phyloP scores from a whole-genome alignment of 2,888 invertebrate species.

The Dolichomitus sp. region DNA sequence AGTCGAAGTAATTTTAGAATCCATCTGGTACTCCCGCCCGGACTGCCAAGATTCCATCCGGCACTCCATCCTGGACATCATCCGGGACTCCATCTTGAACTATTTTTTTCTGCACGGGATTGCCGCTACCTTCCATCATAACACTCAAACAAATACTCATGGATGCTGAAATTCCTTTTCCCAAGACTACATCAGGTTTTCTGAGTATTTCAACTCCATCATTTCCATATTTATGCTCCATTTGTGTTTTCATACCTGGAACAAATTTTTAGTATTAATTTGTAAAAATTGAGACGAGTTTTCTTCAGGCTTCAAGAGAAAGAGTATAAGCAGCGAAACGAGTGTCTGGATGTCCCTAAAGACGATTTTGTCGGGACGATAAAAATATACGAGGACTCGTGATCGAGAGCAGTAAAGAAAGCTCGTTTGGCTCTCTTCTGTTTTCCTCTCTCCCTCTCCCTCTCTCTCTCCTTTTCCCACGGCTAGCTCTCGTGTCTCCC shows the following conservation, averaged over 20 bases:
- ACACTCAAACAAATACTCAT: not conserved
- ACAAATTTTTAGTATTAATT: not conserved
- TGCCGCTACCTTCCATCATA: too few relatives aligned
- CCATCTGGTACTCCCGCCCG: too few relatives aligned
- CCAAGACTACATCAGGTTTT: too few relatives aligned
- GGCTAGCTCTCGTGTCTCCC: conserved; percentile 21
- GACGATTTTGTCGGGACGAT: conserved; percentile 46
- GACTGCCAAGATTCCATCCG: too few relatives aligned
- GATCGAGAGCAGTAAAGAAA: conserved; percentile 51
- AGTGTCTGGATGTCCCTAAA: conserved; percentile 27
- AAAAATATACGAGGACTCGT: conserved; percentile 56
- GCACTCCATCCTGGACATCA: too few relatives aligned
- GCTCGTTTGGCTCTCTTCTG: conserved; percentile 32
- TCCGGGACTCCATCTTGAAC: too few relatives aligned
- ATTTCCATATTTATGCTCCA: not conserved
- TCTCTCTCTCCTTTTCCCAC: conserved; percentile 4
- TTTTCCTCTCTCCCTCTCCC: conserved; percentile 28
- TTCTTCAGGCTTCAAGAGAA: not conserved
- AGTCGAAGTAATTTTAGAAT: too few relatives aligned
- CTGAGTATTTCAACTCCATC: not conserved
- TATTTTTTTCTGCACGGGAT: too few relatives aligned
- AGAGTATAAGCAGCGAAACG: conserved; percentile 5
- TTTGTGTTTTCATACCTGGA: not conserved
- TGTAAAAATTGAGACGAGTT: conserved; percentile 2
- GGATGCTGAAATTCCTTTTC: too few relatives aligned